Conservation (phyloP, 2,113 vertebrate genomes). For the Meleagris gallopavo region DNA sequence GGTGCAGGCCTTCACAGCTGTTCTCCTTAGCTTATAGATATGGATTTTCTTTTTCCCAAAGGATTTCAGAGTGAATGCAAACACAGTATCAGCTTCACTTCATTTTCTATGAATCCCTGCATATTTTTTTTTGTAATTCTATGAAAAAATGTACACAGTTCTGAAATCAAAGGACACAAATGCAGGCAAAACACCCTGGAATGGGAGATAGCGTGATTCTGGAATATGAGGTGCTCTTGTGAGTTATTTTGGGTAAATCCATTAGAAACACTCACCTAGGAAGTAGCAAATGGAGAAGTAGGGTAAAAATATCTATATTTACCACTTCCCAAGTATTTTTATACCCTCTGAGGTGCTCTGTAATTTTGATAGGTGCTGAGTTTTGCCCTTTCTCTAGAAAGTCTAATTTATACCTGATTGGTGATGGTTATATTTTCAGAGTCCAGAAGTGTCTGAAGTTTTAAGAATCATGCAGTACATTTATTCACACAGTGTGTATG, state of each 20-base stretch:
- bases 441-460: not conserved
- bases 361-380: not conserved
- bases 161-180: not conserved
- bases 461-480: fast-evolving
- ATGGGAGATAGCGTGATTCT: not conserved
- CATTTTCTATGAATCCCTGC: not conserved
- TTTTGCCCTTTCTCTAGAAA: not conserved
- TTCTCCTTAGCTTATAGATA: not conserved
- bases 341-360: not conserved
- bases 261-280: not conserved
- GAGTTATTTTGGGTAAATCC: not conserved
- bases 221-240: not conserved
- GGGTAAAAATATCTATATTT: not conserved
- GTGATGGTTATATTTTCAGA: not conserved
- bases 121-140: not conserved
- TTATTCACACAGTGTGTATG: not conserved
- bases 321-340: not conserved
- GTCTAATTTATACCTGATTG: not conserved
- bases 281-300: not conserved
- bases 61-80: not conserved
- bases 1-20: not conserved
- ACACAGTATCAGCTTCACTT: not conserved
- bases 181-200: not conserved
- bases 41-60: not conserved
- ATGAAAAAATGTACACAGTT: not conserved